Conservation (phyloP, 2,888 invertebrate genomes). For the Amaurobius ferox region DNA sequence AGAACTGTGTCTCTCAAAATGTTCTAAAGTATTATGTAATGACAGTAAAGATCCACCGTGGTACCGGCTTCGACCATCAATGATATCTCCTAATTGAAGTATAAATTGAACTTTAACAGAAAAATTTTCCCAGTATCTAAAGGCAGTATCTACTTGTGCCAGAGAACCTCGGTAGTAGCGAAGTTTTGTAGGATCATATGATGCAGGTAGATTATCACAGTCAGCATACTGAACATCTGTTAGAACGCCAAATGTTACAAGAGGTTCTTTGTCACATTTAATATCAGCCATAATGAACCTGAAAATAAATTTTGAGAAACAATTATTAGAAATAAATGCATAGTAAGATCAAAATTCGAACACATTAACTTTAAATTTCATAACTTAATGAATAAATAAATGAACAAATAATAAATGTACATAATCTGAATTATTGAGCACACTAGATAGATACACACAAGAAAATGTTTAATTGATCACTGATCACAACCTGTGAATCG, state of each 20-base stretch:
- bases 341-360: no score
- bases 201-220: slow-evolving; percentile 77
- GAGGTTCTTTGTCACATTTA: slow-evolving; percentile 8
- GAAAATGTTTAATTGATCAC: no score
- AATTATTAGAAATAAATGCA: no score
- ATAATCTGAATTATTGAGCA: no score
- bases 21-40: slow-evolving; percentile 75
- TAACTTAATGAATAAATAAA: no score
- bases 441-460: no score
- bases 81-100: slow-evolving; percentile 78
- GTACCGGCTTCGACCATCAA: slow-evolving; percentile 77
- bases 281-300: slow-evolving; percentile 29
- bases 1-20: slow-evolving; percentile 73
- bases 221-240: slow-evolving; percentile 79
- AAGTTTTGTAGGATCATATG: slow-evolving; percentile 75
- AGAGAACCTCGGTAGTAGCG: slow-evolving; percentile 77
- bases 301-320: not conserved
- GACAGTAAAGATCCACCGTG: slow-evolving; percentile 74
- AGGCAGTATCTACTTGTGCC: slow-evolving; percentile 76
- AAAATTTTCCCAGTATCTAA: slow-evolving; percentile 75
- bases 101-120: slow-evolving; percentile 75
- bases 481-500: no score
- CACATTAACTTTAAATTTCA: no score
- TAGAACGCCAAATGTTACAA: slow-evolving; percentile 77
- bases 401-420: no score